phyloP scores from a whole-genome alignment of 2,888 invertebrate genomes.

The Endotricha flammealis region DNA sequence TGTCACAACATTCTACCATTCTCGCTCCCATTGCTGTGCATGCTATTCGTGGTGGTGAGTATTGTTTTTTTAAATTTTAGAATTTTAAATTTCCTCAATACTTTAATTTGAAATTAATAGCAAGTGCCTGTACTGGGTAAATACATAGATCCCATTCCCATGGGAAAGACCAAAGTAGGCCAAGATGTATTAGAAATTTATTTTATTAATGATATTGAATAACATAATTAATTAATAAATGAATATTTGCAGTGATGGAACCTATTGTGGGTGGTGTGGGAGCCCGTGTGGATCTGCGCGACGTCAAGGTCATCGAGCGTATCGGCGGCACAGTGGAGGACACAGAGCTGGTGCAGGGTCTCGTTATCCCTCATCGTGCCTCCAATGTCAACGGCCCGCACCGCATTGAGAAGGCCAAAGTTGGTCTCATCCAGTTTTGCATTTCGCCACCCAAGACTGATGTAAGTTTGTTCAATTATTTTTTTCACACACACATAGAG shows the following conservation, averaged over 20 bases:
- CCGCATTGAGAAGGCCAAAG: constrained; percentile 97
- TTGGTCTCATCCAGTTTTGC: constrained; percentile 99
- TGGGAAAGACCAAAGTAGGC: too few relatives aligned
- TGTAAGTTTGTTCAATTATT: constrained; percentile 74
- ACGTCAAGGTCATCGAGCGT: constrained; percentile 98
- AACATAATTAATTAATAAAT: too few relatives aligned
- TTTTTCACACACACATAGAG: too few relatives aligned
- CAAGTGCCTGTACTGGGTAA: too few relatives aligned
- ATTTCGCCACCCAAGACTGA: constrained; percentile 99
- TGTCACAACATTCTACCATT: constrained; percentile 97
- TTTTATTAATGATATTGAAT: too few relatives aligned
- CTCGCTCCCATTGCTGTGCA: constrained; percentile 98
- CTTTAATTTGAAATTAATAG: too few relatives aligned
- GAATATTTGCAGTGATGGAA: constrained; percentile 76
- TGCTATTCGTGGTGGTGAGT: constrained; percentile 91
- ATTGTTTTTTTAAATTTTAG: constrained; percentile 5
- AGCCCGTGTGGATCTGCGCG: constrained; percentile 91
- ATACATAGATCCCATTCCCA: too few relatives aligned
- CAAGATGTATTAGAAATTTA: too few relatives aligned
- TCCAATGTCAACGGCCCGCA: constrained; percentile 95
- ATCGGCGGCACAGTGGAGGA: constrained; percentile 99
- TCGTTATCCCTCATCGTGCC: constrained; percentile 94
- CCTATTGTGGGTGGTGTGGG: constrained; percentile 79
- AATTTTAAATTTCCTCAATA: too few relatives aligned
- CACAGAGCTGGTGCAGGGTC: constrained; percentile 95